Conservation (phyloP, 2,797 vertebrate species). For the Miichthys miiuy region DNA sequence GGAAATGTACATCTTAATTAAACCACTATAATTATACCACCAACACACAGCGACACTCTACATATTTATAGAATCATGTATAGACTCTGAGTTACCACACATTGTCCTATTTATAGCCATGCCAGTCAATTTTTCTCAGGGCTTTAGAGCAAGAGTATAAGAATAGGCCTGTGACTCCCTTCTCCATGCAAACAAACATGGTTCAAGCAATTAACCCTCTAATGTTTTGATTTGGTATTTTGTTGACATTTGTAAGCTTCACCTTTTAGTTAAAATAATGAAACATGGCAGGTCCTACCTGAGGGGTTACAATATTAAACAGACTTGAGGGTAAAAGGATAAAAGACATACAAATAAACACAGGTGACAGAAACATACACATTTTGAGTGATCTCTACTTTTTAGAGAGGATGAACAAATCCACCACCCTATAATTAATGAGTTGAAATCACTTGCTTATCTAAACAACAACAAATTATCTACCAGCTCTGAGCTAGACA, state of each 20-base stretch:
- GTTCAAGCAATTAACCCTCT: constrained; percentile 66
- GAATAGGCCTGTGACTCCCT: constrained; percentile 24
- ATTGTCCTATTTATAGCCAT: constrained; percentile 41
- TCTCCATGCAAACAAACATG: constrained; percentile 47
- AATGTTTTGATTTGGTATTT: constrained; percentile 40
- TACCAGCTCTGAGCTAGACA: constrained; percentile 21
- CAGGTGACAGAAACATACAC: background rate
- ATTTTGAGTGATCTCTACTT: constrained; percentile 4
- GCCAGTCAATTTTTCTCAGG: constrained; percentile 37
- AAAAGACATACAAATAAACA: constrained; percentile 10
- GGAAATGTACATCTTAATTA: constrained; percentile 51
- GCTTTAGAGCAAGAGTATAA: constrained; percentile 22
- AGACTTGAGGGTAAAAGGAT: constrained; percentile 14
- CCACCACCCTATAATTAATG: constrained; percentile 9
- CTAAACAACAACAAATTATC: constrained; percentile 56
- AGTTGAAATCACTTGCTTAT: constrained; percentile 39
- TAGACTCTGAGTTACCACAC: constrained; percentile 30
- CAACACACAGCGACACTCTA: background rate
- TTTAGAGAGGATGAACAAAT: constrained; percentile 26
- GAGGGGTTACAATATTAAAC: constrained; percentile 25
- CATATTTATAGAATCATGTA: constrained; percentile 8
- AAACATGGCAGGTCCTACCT: constrained; percentile 32
- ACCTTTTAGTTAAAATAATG: constrained; percentile 45
- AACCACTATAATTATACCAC: constrained; percentile 38
- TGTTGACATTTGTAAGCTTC: constrained; percentile 48